Conservation (phyloP, 2,888 invertebrate genomes). For the Melinopterus prodromus region DNA sequence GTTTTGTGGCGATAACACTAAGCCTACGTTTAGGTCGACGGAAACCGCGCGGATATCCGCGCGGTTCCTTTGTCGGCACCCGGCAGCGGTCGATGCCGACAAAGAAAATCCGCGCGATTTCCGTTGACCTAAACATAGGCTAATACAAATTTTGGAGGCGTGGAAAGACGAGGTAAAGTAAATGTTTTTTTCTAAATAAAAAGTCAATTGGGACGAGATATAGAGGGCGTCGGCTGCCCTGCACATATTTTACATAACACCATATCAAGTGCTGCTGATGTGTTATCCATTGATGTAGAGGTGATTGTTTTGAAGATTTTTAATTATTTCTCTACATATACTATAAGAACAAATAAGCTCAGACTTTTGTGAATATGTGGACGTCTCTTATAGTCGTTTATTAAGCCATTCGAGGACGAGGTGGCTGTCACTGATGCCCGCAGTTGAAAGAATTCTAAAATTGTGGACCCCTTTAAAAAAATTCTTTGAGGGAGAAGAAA, state of each 20-base stretch:
- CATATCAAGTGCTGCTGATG: slow-evolving; percentile 14
- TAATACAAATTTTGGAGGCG: slow-evolving; percentile 51
- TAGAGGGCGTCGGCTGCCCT: slow-evolving; percentile 27
- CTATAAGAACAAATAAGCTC: slow-evolving; percentile 14
- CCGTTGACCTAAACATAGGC: too few relatives aligned
- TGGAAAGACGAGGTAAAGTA: slow-evolving; percentile 37
- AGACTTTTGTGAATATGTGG: slow-evolving; percentile 21
- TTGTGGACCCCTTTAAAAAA: slow-evolving; percentile 24
- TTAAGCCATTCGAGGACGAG: slow-evolving; percentile 20
- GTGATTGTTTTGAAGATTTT: slow-evolving; percentile 16
- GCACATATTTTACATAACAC: slow-evolving; percentile 30
- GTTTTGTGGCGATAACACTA: slow-evolving; percentile 49
- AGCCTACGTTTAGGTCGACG: too few relatives aligned
- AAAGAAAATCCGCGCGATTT: too few relatives aligned
- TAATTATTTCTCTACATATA: slow-evolving; percentile 25
- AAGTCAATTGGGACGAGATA: slow-evolving; percentile 33
- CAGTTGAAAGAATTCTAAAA: slow-evolving; percentile 25
- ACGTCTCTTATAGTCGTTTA: slow-evolving; percentile 14
- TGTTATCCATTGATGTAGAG: slow-evolving; percentile 8
- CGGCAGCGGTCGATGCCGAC: too few relatives aligned
- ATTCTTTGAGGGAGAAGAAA: slow-evolving; percentile 16
- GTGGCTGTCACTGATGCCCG: slow-evolving; percentile 21
- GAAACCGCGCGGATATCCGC: too few relatives aligned
- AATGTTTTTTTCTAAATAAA: slow-evolving; percentile 46
- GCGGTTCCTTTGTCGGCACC: too few relatives aligned